phyloP scores from a whole-genome alignment of 2,113 vertebrate species.

The Apeltes quadracus region DNA sequence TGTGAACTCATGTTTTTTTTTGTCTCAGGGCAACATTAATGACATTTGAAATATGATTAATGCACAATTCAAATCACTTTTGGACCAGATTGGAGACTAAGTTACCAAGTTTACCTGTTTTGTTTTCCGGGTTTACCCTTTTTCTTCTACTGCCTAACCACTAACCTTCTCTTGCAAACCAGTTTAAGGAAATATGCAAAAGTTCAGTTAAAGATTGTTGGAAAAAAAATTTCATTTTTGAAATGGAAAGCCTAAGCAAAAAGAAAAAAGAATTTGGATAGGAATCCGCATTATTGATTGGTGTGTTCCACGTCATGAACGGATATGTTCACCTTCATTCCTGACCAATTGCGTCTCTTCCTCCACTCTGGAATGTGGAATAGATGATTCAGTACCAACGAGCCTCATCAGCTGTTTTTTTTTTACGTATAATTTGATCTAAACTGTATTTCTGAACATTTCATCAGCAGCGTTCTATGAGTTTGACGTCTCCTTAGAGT shows the following conservation, averaged over 20 bases:
- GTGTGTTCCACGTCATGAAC: background rate
- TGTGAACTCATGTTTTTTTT: no score
- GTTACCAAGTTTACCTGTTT: background rate
- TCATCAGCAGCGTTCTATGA: background rate
- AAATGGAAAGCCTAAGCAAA: background rate
- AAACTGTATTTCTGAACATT: background rate
- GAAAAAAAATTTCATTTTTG: background rate
- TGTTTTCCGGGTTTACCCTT: background rate
- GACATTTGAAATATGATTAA: no score
- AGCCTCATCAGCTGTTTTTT: no score
- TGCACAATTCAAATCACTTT: no score
- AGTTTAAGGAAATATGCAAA: no score
- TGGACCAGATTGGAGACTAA: background rate
- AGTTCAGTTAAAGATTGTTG: no score
- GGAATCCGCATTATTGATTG: background rate
- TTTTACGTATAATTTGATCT: no score
- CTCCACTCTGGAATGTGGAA: background rate
- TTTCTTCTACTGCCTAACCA: background rate
- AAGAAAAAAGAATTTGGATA: background rate
- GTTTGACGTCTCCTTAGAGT: background rate
- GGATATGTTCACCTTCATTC: background rate
- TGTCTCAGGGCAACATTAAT: no score
- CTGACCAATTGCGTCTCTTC: background rate
- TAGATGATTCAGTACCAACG: no score
- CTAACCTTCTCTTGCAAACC: no score